Percentiles rank a stretch among this genome's conserved stretches.
phyloP scores from a whole-genome alignment of 92 coral and sea anemone genomes.

The Palythoa caribaeorum region DNA sequence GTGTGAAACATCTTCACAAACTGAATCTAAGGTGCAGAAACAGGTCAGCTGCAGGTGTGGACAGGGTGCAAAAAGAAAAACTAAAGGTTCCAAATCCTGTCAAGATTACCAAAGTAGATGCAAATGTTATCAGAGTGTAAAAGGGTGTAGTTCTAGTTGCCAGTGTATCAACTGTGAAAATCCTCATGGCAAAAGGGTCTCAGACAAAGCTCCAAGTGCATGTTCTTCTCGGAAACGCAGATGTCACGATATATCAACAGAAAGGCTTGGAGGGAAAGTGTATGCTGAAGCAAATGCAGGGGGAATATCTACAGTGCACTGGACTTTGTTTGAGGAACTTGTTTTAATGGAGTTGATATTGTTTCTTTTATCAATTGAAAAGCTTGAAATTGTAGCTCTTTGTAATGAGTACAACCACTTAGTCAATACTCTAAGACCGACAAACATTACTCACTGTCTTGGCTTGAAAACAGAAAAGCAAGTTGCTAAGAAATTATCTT shows the following conservation, averaged over 20 bases:
- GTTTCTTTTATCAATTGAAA: slow-evolving; percentile 51
- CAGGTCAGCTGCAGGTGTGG: slow-evolving; percentile 63
- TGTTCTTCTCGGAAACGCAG: slow-evolving; percentile 60
- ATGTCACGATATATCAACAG: slow-evolving; percentile 61
- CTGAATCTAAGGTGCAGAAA: not conserved
- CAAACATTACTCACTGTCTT: slow-evolving; percentile 45
- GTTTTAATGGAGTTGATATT: slow-evolving; percentile 57
- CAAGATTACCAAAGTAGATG: slow-evolving; percentile 11
- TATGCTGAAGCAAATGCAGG: slow-evolving; percentile 59
- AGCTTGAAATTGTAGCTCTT: slow-evolving; percentile 53
- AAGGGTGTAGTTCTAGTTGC: not conserved
- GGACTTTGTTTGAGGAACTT: slow-evolving; percentile 77
- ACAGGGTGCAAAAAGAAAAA: slow-evolving; percentile 70
- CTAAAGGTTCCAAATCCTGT: slow-evolving; percentile 52
- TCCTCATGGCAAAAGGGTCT: slow-evolving; percentile 56
- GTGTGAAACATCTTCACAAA: too few relatives aligned
- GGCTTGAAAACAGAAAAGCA: slow-evolving; percentile 59
- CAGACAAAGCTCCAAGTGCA: not conserved
- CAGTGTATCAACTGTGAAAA: slow-evolving; percentile 72
- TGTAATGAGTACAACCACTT: slow-evolving; percentile 50
- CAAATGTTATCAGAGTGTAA: slow-evolving; percentile 9
- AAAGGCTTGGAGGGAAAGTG: slow-evolving; percentile 52
- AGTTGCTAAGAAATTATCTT: slow-evolving; percentile 40
- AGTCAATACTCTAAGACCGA: slow-evolving; percentile 40
- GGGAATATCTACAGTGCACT: slow-evolving; percentile 69